Evolutionary conservation across 1,140 invertebrate species (phyloP), one percentile per base, ranked within the genome.

Genomic region (Cherax destructor): DNA sequence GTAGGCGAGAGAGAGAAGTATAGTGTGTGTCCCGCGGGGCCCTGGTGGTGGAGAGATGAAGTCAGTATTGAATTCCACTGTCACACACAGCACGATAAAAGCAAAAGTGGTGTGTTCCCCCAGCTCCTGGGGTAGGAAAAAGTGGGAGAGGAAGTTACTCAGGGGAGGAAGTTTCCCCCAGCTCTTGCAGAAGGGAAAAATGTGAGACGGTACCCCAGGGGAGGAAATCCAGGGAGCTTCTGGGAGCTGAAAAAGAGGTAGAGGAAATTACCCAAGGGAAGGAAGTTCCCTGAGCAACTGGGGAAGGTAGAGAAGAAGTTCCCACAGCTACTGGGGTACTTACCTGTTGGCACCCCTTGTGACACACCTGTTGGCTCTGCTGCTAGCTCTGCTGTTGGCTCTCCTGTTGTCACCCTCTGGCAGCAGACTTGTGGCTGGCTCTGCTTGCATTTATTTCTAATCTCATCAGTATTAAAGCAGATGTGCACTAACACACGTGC

Each of bases 11-110:
- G 30, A 11, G 69, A 24, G 7, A 74, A 10, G 69, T 24, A n/a
- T 74, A 30, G 69, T 74, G 69, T 74, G 30, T 74, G 69, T 74
- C 69, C 69, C 69, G n/a, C 24, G 69, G 69, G 16, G 24, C 0
- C 4, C n/a, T n/a, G 24, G 7, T 74, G 6, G 69, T 74, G 69
- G 69, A 3, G n/a, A 74, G 30, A 74, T 74, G 69, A 74, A 74
- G 69, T 74, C 69, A 74, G 69, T 74, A 74, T 74, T 74, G 69
- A 74, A 74, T 74, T 74, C 30, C 69, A 7, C 69, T 74, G 69
- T 74, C 69, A 74, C 69, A 30, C n/a, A 74, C n/a, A 30, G 69
- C 7, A 74, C 69, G 69, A 30, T 74, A 74, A 74, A 74, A 74
- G 69, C 6, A 74, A 30, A 74, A 74, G 69, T 74, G n/a, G n/a